Evolutionary conservation across 2,797 vertebrate genomes (phyloP).

Genomic region (Antrozous pallidus): DNA sequence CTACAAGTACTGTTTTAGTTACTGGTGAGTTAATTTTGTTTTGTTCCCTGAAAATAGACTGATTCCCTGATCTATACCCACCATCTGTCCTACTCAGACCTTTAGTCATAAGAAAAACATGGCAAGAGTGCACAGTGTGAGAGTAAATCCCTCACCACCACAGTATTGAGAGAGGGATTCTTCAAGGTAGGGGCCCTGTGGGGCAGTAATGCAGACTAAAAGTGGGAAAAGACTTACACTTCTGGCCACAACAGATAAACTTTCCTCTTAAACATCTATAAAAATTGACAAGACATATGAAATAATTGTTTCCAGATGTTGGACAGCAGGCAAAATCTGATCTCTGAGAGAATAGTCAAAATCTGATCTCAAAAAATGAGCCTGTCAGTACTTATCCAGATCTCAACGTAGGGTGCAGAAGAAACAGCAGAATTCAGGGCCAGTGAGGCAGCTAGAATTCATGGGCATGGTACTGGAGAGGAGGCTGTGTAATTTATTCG

Average conservation of each 20-base stretch:
- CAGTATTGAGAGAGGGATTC: not conserved
- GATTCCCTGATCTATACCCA: not conserved
- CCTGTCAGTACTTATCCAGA: not conserved
- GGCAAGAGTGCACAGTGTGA: not conserved
- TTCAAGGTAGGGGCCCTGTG: not conserved
- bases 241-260: not conserved
- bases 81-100: not conserved
- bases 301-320: slow-evolving; percentile 20
- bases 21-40: not conserved
- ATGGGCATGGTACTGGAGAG: not conserved
- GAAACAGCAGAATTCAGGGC: slow-evolving; percentile 16
- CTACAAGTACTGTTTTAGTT: not conserved
- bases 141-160: not conserved
- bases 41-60: not conserved
- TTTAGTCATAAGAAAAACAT: slow-evolving; percentile 2
- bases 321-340: slow-evolving; percentile 14
- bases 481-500: not conserved
- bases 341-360: slow-evolving; percentile 15
- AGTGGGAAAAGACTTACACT: not conserved
- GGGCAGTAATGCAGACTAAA: not conserved
- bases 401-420: not conserved
- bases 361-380: not conserved
- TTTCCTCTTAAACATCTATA: slow-evolving; percentile 7
- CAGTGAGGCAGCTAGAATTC: slow-evolving; percentile 14
- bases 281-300: slow-evolving; percentile 30